Conservation (phyloP, 2,797 vertebrate genomes). For the Peromyscus attwateri region DNA sequence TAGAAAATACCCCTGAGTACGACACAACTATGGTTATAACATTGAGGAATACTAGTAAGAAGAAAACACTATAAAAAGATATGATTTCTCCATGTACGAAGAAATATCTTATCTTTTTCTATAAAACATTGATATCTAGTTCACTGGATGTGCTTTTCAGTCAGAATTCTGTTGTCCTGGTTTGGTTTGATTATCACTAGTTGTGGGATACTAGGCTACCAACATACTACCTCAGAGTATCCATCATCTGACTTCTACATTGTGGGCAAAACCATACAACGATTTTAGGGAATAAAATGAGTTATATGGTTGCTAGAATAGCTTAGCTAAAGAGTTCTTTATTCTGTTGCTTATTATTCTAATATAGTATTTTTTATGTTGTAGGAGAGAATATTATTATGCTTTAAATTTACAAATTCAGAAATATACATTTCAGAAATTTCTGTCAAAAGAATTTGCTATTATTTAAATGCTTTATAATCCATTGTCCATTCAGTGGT, state of each 20-base stretch:
- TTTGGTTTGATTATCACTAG: neutral
- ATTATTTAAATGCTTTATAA: neutral
- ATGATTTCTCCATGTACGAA: neutral
- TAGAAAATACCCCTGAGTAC: neutral
- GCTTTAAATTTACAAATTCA: neutral
- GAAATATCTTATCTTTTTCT: neutral
- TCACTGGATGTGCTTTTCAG: neutral
- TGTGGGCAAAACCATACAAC: neutral
- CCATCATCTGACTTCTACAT: neutral
- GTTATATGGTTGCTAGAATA: neutral
- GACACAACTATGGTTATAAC: neutral
- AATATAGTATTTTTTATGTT: neutral
- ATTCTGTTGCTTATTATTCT: neutral
- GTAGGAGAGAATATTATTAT: neutral
- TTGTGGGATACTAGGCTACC: neutral
- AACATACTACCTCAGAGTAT: neutral
- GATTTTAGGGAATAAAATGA: neutral
- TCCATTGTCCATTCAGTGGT: too few relatives aligned
- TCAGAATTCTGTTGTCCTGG: neutral
- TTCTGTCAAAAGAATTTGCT: neutral
- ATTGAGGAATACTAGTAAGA: neutral
- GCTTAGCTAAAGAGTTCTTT: neutral
- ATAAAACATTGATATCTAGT: neutral
- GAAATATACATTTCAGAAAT: neutral
- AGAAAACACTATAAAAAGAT: neutral